Evolutionary conservation across 2,888 invertebrate species (phyloP), one percentile per base, ranked within the genome.

Genomic region (Drosophila merina): DNA sequence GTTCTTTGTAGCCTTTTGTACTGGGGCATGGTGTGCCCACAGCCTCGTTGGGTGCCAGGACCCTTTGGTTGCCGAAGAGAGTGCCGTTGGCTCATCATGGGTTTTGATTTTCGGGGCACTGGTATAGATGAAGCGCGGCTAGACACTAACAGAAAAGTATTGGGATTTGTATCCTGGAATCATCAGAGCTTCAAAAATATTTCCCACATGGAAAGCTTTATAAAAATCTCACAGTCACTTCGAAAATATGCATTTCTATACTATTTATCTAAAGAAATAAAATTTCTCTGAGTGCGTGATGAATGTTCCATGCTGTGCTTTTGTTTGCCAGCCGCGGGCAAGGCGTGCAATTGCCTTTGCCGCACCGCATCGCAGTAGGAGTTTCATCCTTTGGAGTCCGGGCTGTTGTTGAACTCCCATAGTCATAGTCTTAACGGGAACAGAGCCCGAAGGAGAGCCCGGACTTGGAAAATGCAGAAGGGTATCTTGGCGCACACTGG

Each of bases 1-100:
- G 88, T 81, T 87, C 86, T 66, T 60, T 68, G 69, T 77, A 72
- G 70, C 79, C 78, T 75, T 82, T 87, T 87, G 78, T 77, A n/a
- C 9, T 12, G 26, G 0, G 68, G 54, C 64, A 26, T 33, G 54
- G 54, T 30, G 49, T 28, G 49, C 59, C 26, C 38, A 38, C 12
- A 33, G 59, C 45, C 45, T 47, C 26, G n/a, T 45, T 14, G 31
- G 26, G 56, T 38, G 30, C 59, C 10, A 26, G 20, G 25, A 42
- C 68, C 36, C 57, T 33, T 57, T 57, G 52, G 52, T 55, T 50
- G 73, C 52, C 49, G 38, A 42, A 52, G 51, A 57, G 56, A 63
- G 55, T 25, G 57, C 69, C 57, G 52, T 55, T 38, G 55, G 57
- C 51, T 60, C 75, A 54, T 75, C 74, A 74, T 72, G 77, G 83